Evolutionary conservation across 2,797 vertebrate genomes (phyloP).

Genomic region (Cyprinella venusta): DNA sequence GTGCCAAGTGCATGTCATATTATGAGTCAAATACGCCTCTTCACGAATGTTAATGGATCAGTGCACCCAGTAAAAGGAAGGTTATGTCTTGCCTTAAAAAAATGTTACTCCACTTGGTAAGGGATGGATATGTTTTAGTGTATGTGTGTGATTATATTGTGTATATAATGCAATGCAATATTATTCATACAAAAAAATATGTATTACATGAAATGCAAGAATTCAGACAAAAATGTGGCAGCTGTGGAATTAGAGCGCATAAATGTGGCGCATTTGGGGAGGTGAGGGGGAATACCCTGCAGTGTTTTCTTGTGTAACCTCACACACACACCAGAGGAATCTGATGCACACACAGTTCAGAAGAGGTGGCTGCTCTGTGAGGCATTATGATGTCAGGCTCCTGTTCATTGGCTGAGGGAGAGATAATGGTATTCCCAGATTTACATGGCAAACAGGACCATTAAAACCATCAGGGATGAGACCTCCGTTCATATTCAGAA

Average conservation of each 20-base stretch:
- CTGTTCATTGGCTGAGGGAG: background rate
- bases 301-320: slow-evolving; percentile 2
- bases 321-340: background rate
- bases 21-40: too few relatives aligned
- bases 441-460: background rate
- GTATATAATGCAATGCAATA: background rate
- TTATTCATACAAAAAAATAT: background rate
- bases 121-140: too few relatives aligned
- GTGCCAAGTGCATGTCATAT: too few relatives aligned
- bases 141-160: background rate
- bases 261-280: background rate
- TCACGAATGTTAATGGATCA: too few relatives aligned
- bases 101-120: too few relatives aligned
- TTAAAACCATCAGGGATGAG: background rate
- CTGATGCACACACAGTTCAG: background rate
- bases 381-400: slow-evolving; percentile 7
- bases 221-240: background rate
- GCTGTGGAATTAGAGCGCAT: slow-evolving; percentile 9
- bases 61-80: too few relatives aligned
- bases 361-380: background rate
- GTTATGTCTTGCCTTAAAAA: too few relatives aligned
- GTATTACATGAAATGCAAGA: background rate
- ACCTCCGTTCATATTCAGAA: too few relatives aligned
- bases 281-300: background rate
- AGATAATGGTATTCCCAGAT: background rate